Evolutionary conservation across 2,888 invertebrate genomes (phyloP), one percentile per base, ranked within the genome.

Genomic region (Erynnis tages): DNA sequence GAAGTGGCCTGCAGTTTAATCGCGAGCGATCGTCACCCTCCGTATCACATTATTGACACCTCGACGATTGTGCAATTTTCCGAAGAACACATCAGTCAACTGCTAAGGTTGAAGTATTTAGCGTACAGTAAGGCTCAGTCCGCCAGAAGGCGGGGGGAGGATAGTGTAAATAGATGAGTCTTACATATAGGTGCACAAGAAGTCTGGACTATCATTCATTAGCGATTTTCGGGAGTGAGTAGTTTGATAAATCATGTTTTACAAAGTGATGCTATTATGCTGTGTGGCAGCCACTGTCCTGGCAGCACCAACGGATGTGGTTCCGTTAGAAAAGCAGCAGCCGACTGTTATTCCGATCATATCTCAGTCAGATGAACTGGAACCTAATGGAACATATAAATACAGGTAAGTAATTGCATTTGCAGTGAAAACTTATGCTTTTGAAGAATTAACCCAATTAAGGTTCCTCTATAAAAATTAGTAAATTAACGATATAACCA

Each of bases 101-200:
- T 74, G 85, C 71, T 88, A 89, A 89, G 89, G 88, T 85, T 89
- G 87, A 88, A 88, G 77, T 81, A 82, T 83, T 89, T 89, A 89
- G 89, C 89, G 77, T 73, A 68, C 71, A 73, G 76, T 79, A 78
- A 82, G 79, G 79, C 74, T 76, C 44, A 38, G 35, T 46, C 72
- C 76, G 73, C 74, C 78, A 79, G 78, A 77, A 78, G 71, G 86
- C 79, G 88, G 85, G 86, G 88, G 88, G 85, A 80, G 82, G 76
- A 68, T 81, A 86, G 77, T 82, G 89, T 79, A 85, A 89, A 89
- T 87, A 89, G 76, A 79, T 83, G 82, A 82, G 65, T 68, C 79
- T 82, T 86, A 88, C 87, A 80, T 87, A 89, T 84, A 89, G 72
- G 82, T 82, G 76, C 66, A 73, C 67, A 74, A 71, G 72, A 70